Evolutionary conservation across 2,797 vertebrate species (phyloP), one percentile per base, ranked within the genome.

Genomic region (Cirrhinus molitorella): DNA sequence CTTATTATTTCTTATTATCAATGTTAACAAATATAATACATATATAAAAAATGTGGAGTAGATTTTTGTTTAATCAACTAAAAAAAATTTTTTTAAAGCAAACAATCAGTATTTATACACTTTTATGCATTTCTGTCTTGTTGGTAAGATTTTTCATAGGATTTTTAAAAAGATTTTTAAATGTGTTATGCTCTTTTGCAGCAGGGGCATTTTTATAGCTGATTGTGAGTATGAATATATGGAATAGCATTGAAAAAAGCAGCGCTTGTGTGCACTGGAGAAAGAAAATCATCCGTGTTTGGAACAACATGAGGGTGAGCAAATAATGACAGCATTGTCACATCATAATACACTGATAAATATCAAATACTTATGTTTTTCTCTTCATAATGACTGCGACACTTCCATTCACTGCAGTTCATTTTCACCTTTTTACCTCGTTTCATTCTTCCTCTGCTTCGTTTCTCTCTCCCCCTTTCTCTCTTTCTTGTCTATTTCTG

Each of bases 401-500:
- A 68, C 63, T 40, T 67, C 6, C 40, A 10, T 28, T 10, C 17
- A 45, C 67, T 47, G n/a, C 19, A 61, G 37, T 47, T 49, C 25
- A 79, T 53, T 55, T 53, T 68, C 65, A 57, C 49, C 65, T 28
- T 80, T 80, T 65, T 82, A 21, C 43, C 16, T 28, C 4, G 5
- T n/a, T 74, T 55, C n/a, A 37, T 43, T 66, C n/a, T 25, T 37
- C 11, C 66, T 79, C 45, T 76, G 31, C 63, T 25, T 63, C 53
- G 23, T 81, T 57, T 57, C 43, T 34, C 34, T 45, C 73, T 70
- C 40, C 5, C 40, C 5, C 55, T 49, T 40, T 77, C 53, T 86
- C 87, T 75, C 31, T 91, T 87, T 88, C 88, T 85, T 89, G 86
- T 91, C 90, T 92, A 34, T 91, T 75, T 88, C 88, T 87, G 90